Conservation (phyloP, 2,888 invertebrate genomes). For the Dascillus cervinus region DNA sequence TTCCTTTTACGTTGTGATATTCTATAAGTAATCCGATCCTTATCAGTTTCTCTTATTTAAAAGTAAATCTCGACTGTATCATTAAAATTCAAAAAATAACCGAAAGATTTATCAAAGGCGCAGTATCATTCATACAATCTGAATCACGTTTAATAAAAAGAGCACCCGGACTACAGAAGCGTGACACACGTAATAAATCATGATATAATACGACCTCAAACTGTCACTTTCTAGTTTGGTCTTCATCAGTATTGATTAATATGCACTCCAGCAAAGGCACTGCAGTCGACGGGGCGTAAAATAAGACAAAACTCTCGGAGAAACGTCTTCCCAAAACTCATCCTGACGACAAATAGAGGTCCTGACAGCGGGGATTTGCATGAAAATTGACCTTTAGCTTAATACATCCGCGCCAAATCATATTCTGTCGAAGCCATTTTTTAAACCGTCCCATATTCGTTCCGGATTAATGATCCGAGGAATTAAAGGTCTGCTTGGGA, state of each 20-base stretch:
- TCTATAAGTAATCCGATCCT: too few relatives aligned
- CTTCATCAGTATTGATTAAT: slow-evolving; percentile 35
- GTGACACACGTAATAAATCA: slow-evolving; percentile 22
- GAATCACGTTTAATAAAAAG: too few relatives aligned
- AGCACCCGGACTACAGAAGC: too few relatives aligned
- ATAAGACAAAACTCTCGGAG: slow-evolving; percentile 29
- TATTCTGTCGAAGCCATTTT: slow-evolving; percentile 16
- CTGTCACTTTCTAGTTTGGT: slow-evolving; percentile 25
- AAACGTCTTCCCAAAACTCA: slow-evolving; percentile 21
- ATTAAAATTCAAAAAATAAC: too few relatives aligned
- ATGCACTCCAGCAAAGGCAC: slow-evolving; percentile 27
- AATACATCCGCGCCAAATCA: slow-evolving; percentile 16
- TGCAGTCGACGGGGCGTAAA: slow-evolving; percentile 33
- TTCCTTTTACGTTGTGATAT: too few relatives aligned
- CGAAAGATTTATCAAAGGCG: too few relatives aligned
- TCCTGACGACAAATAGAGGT: slow-evolving; percentile 31
- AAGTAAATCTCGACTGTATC: too few relatives aligned
- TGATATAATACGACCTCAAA: slow-evolving; percentile 25
- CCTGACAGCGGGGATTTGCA: slow-evolving; percentile 34
- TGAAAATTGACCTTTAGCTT: slow-evolving; percentile 34
- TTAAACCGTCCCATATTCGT: slow-evolving; percentile 14
- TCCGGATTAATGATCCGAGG: slow-evolving; percentile 16
- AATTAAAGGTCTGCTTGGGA: too few relatives aligned
- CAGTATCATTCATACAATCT: too few relatives aligned
- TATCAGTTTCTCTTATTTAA: too few relatives aligned